Base-by-base conservation (phyloP, 2,113 vertebrate genomes). In the Petroica traversi region DNA sequence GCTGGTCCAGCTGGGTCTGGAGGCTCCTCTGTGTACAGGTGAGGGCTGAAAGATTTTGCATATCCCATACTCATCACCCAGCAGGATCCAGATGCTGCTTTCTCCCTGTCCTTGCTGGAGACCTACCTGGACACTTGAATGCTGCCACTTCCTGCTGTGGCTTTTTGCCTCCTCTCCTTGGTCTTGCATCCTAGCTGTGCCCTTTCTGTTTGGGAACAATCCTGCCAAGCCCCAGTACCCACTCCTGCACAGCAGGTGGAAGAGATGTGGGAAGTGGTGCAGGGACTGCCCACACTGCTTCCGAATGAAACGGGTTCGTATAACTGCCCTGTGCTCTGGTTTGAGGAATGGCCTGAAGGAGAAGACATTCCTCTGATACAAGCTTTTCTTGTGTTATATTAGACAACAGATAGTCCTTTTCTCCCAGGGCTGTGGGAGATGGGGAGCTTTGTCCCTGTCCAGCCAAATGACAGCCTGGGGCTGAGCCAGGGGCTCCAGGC, bases 131-230 rank as follows among this genome's bases (percentile, higher is more conserved):
- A 12, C 9, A 12, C 8, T 52, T 64, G 36, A 89, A 57, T 48
- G 13, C 5, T 45, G 51, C 10, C 1, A 68, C 1, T 3, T 11
- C 23, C 4, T n/a, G n/a, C 18, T 57, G 22, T 46, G 22, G 5
- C 2, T 38, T 71, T 61, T 67, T 74, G 33, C 19, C 12, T 67
- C 4, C 15, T 48, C 14, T 59, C 26, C 22, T 62, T 24, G 14
- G 18, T 59, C 29, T 75, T 41, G 9, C 36, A 55, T 31, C 24
- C 43, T 46, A 49, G 16, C 14, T 59, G 51, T 19, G 52, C 14
- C 5, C 20, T 72, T 78, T 67, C 38, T 78, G 3, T 45, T 74
- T 75, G 59, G 13, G 23, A 69, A 16, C 3, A 23, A 59, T 51
- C 7, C 73, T 69, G 25, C 22, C 29, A 88, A 67, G 20, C 18